Evolutionary conservation across 2,797 vertebrate species (phyloP).

Genomic region (Malacoctenus gilli): DNA sequence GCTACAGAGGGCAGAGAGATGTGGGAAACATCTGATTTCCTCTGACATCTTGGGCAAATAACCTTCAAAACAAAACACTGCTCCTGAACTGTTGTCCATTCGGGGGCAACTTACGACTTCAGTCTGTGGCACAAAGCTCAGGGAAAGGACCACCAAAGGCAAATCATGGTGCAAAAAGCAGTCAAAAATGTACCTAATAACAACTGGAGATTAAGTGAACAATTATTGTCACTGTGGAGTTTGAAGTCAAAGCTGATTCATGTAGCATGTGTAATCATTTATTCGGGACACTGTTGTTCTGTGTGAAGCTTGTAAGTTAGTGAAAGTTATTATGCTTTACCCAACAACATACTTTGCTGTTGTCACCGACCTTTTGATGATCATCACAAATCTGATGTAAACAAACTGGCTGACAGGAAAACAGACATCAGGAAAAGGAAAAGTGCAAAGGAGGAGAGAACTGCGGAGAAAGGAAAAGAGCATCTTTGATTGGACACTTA

Average conservation of each 20-base stretch:
- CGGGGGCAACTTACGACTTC: constrained; percentile 17
- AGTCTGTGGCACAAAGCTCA: constrained; percentile 12
- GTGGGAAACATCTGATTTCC: constrained; percentile 73
- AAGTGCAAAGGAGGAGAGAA: neutral
- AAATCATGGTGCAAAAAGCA: neutral
- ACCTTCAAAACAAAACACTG: constrained; percentile 71
- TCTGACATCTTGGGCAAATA: constrained; percentile 73
- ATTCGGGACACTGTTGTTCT: too few relatives aligned
- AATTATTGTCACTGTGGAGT: too few relatives aligned
- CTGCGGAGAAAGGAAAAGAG: neutral
- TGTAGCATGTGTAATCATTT: too few relatives aligned
- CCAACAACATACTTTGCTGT: neutral
- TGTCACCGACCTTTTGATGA: constrained; percentile 18
- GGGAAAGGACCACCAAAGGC: constrained; percentile 1
- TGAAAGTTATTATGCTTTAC: too few relatives aligned
- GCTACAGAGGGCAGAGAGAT: constrained; percentile 66
- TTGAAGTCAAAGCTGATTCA: too few relatives aligned
- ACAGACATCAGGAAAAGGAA: constrained; percentile 15
- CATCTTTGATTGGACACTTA: constrained; percentile 2
- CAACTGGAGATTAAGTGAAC: neutral
- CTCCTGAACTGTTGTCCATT: constrained; percentile 43
- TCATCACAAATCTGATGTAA: constrained; percentile 3
- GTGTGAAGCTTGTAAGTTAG: too few relatives aligned
- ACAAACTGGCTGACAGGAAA: constrained; percentile 23
- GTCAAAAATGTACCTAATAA: neutral